Base-by-base conservation (phyloP, 2,797 vertebrate species). In the Phrynocephalus forsythii region DNA sequence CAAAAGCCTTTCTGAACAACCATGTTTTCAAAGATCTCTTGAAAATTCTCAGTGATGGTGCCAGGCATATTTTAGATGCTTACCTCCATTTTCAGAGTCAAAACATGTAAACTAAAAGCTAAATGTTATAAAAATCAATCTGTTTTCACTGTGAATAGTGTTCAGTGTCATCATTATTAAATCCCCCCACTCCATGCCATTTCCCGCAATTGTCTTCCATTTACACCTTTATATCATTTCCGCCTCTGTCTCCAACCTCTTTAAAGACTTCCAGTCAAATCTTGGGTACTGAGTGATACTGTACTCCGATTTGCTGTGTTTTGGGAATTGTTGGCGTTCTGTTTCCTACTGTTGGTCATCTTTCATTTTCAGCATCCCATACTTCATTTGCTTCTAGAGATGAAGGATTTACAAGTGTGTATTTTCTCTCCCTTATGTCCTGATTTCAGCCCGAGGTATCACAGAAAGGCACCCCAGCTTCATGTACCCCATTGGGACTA, bases 381-480 rank as follows among this genome's bases (percentile, higher is more conserved):
- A 73, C 33, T 0, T 6, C 2, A 60, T 22, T 83, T 66, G 68
- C 8, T 6, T 79, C 33, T 3, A 0, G 90, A 83, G 2, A 68
- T 87, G 0, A 50, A 91, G 79, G 83, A 26, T 91, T 94, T 91
- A 91, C 94, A 95, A 92, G 11, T 90, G 52, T 85, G 90, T 86
- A 89, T 76, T 56, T 84, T 81, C 77, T 91, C 87, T 88, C 92
- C 83, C 83, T 85, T 82, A 85, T 88, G 84, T 52, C 90, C 90
- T 93, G 67, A 68, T 96, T 95, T 89, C 96, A 99, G 99, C 97
- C 90, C 98, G 98, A 79, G 98, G 97, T 91, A 95, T 98, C 87
- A 93, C 97, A 0, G 98, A 99, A 92, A 97, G 98, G 7, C 98
- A 96, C 0, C 99, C 98, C 20, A 97, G 96, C 92, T 99, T 99